Conservation (phyloP, 2,888 invertebrate species). For the Dasypolia templi region DNA sequence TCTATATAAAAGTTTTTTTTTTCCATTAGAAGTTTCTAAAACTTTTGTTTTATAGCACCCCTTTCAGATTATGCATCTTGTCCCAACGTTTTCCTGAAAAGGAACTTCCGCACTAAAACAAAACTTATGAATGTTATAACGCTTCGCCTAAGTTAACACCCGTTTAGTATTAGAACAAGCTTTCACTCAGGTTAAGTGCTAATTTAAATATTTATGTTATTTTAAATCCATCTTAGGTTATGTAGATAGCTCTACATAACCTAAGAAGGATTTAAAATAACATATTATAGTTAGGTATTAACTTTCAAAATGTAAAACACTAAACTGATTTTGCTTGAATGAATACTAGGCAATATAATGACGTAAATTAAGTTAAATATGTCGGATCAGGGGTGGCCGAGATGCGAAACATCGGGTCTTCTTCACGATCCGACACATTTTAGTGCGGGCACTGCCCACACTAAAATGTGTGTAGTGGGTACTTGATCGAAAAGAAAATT, state of each 20-base stretch:
- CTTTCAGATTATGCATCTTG: not conserved
- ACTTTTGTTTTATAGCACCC: not conserved
- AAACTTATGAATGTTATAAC: not conserved
- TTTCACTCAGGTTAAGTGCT: slow-evolving; percentile 23
- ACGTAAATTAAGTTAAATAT: no score
- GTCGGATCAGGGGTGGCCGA: no score
- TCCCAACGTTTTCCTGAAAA: not conserved
- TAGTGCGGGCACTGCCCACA: no score
- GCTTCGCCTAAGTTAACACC: slow-evolving; percentile 1
- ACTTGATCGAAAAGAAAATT: no score
- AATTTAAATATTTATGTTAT: slow-evolving; percentile 35
- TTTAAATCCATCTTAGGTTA: slow-evolving; percentile 23
- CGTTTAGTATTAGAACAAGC: slow-evolving; percentile 16
- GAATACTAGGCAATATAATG: no score
- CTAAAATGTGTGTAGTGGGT: no score
- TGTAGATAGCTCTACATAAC: no score
- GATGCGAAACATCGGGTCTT: no score
- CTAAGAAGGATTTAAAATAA: no score
- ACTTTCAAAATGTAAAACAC: slow-evolving; percentile 8
- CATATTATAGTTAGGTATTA: not conserved
- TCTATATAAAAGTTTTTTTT: no score
- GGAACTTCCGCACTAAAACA: not conserved
- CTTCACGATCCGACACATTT: no score
- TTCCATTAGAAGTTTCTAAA: no score
- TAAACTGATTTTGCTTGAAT: not conserved